Evolutionary conservation across 2,113 vertebrate genomes (phyloP), one percentile per base, ranked within the genome.

Genomic region (Natator depressus): DNA sequence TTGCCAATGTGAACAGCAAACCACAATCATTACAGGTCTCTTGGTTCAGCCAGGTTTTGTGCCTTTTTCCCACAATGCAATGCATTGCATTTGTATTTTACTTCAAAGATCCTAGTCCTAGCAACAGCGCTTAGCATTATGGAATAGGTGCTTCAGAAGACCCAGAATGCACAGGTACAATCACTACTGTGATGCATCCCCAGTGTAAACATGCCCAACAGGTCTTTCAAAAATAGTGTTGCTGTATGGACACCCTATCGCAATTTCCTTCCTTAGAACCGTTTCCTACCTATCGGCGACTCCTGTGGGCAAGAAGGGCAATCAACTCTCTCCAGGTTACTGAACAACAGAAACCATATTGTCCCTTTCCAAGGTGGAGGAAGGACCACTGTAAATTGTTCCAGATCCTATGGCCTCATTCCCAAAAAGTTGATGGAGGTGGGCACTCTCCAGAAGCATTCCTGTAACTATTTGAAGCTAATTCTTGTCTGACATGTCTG

Each of bases 1-100:
- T 46, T 93, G 93, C 17, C 93, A 94, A 83, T 79, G 88, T 29
- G 93, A 96, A 84, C 47, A 92, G 83, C 92, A 96, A 92, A 94
- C 84, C 69, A 27, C 25, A 90, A 94, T 85, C 82, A 84, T 86
- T 96, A 92, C 84, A 96, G 94, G 42, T 46, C 35, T 82, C n/a
- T 82, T 90, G 94, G 49, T 89, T 86, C n/a, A 78, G 35, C 8
- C 55, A 72, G 59, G 19, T 84, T 95, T 87, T 94, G 29, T 57
- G 42, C 1, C 6, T 79, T 49, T 87, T 53, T 1, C 69, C 80
- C 91, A 47, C 51, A 69, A 80, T 89, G n/a, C 62, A 87, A n/a
- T 55, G 35, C 8, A 62, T 88, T 86, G 85, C 49, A 24, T 95
- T 91, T 93, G 46, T 86, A 88, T 94, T 96, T 94, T 94, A 62